Evolutionary conservation across 1,140 invertebrate species (phyloP), one percentile per base, ranked within the genome.

Genomic region (Panagrolaimus sp.): DNA sequence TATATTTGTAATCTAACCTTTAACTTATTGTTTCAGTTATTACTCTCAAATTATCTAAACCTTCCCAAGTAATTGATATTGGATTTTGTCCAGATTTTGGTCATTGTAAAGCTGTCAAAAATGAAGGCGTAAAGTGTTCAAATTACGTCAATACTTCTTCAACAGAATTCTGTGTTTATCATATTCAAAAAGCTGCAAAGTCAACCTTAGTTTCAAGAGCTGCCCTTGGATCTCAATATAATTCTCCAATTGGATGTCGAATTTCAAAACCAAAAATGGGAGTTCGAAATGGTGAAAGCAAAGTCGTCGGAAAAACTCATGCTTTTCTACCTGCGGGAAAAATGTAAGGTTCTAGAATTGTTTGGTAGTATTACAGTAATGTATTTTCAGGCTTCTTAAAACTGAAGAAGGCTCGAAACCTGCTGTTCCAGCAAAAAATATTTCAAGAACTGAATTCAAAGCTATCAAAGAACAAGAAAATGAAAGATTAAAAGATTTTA

Each of bases 41-140:
- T 4, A 74, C 74, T 14, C 58, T 76, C n/a, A 76, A 75, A 67
- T 62, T 76, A 1, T 67, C 68, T 3, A 74, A 76, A 62, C 28
- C 62, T 5, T 64, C 43, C 6, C 71, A 76, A 68, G 71, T 76
- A 12, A 55, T 76, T 24, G 73, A 75, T 44, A 32, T 76, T n/a
- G 74, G 74, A 46, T 62, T 67, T 26, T 69, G 74, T 21, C 63
- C 73, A 6, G 48, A 71, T 65, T 76, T 28, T 43, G 63, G 55
- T 7, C 43, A 26, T 45, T 76, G 74, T 44, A 70, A 70, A 43
- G 65, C 58, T 14, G 43, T 32, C 10, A 58, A 43, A 7, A 52
- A 45, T n/a, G 63, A 64, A n/a, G 63, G 63, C 12, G 8, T 14
- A 8, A 64, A 64, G 63, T 64, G 63, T 7, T n/a, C 26, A 1